These are phyloP conservation scores for Arizona elegans DNA, from an alignment of 2,113 vertebrate species.

Conservation along the genomic window DNA sequence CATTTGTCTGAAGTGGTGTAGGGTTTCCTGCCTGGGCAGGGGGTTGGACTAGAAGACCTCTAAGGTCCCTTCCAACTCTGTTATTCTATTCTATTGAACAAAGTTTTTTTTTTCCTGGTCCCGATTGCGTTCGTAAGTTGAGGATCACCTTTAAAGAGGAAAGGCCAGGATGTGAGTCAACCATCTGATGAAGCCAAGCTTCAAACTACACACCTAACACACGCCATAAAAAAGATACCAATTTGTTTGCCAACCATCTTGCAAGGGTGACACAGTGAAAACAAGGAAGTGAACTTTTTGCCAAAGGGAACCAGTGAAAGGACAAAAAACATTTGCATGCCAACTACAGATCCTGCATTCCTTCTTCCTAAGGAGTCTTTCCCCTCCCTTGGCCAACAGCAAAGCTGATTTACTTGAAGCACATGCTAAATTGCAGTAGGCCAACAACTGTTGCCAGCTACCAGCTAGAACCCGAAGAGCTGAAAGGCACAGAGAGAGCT, in stretches of 20 bases:
- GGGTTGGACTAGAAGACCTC: no score
- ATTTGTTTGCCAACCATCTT: not conserved
- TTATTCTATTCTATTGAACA: no score
- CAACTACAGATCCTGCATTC: not conserved
- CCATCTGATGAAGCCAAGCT: fast-evolving
- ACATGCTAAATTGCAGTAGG: not conserved
- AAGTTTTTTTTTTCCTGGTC: not conserved
- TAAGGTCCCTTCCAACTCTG: no score
- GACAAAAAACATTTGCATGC: not conserved
- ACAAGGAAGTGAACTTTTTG: not conserved
- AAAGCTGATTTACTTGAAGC: not conserved
- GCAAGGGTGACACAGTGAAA: not conserved
- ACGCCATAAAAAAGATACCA: fast-evolving
- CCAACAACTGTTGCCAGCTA: not conserved
- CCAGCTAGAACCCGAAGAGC: not conserved
- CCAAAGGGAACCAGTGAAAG: not conserved
- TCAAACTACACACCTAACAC: not conserved
- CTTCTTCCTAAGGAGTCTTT: not conserved
- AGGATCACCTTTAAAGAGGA: not conserved
- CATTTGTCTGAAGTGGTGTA: no score
- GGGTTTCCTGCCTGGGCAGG: no score
- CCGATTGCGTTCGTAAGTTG: not conserved
- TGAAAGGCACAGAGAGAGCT: not conserved
- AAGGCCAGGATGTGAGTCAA: not conserved
- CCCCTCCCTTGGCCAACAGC: not conserved